Evolutionary conservation across 2,797 vertebrate genomes (phyloP).

Genomic region (Choloepus didactylus): DNA sequence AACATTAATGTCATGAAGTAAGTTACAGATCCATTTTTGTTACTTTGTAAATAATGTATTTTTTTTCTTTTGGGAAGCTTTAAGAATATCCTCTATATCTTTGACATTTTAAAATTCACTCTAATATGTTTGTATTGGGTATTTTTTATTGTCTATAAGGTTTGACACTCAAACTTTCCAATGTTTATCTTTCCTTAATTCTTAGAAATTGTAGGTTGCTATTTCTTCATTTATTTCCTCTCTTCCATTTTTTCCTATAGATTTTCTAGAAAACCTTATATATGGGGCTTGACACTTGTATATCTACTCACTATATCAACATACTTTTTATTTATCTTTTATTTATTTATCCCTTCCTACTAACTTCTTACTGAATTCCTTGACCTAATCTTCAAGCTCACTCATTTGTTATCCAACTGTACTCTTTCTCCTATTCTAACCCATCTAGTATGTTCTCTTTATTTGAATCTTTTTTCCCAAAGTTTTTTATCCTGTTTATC

Average conservation of each 20-base stretch:
- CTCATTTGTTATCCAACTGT: background rate
- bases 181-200: constrained; percentile 16
- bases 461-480: background rate
- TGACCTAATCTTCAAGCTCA: background rate
- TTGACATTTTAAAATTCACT: constrained; percentile 34
- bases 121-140: background rate
- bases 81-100: background rate
- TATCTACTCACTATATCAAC: background rate
- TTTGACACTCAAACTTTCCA: background rate
- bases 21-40: background rate
- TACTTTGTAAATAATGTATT: background rate
- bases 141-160: background rate
- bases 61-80: background rate
- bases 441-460: background rate
- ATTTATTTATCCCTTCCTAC: background rate
- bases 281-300: background rate
- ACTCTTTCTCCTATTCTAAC: background rate
- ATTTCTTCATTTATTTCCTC: background rate
- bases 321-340: background rate
- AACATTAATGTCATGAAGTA: background rate
- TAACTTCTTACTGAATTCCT: background rate
- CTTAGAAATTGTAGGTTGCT: background rate
- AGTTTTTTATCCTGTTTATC: background rate
- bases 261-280: background rate
- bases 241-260: background rate